Evolutionary conservation across 2,797 vertebrate genomes (phyloP), one percentile per base, ranked within the genome.

Genomic region (Chelmon rostratus): DNA sequence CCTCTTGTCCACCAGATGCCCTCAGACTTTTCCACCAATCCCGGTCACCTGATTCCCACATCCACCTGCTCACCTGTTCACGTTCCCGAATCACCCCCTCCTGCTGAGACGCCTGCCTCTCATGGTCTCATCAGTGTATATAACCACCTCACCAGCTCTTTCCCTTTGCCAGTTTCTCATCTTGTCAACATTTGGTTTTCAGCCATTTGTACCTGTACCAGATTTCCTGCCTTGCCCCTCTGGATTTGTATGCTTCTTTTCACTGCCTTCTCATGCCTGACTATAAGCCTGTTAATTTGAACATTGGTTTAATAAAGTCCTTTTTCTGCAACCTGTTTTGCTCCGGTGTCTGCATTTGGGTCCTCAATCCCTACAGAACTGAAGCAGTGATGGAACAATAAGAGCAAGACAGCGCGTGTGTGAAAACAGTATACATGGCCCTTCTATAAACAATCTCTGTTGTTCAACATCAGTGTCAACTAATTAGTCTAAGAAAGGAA

Each of bases 261-360:
- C 10, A 38, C 28, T 65, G 52, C 49, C 5, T 53, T 64, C 28
- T 18, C 21, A 18, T 53, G 25, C 50, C 49, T 64, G 50, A 63
- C 16, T 31, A 16, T 62, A 19, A 52, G 13, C 52, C 38, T 49
- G 28, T 57, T 66, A 3, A 28, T 65, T 37, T 35, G 10, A 57
- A 49, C 31, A 38, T 6, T 66, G 62, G 13, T 44, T 73, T 64
- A 46, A 25, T 4, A 16, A 44, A 69, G 40, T 47, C 28, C 3
- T 33, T 68, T 68, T 56, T 57, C 12, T 44, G 33, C 5, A 5
- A 56, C 19, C 21, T 44, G 52, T n/a, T 68, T 52, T 68, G 66
- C 25, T 21, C 57, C 25, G 35, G 15, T 37, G 44, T 72, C 35
- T 62, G 47, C 35, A 31, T 52, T 64, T 44, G 70, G 31, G 37